Evolutionary conservation across 2,113 vertebrate genomes (phyloP), one percentile per base, ranked within the genome.

Genomic region (Camelus bactrianus): DNA sequence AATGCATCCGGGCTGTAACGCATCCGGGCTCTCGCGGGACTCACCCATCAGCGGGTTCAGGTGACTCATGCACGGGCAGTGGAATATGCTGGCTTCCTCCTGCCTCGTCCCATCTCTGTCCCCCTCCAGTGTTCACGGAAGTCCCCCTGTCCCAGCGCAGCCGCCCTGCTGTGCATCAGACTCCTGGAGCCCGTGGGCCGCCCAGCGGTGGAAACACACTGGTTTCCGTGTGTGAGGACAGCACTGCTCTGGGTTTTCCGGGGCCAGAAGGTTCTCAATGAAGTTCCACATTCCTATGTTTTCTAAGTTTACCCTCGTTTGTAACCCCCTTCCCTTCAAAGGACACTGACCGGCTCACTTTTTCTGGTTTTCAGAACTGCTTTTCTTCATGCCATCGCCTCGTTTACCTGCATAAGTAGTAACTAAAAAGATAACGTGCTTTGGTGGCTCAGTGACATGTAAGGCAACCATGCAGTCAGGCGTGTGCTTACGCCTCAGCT

Each of bases 61-160:
- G 1, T 35, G 67, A 52, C 26, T 76, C 86, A 12, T 30, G 7
- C 6, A 60, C n/a, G 38, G 48, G 20, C 12, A 26, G 30, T 17
- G 10, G 5, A 15, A 26, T 35, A 4, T 19, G 30, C 30, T 16
- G 4, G 30, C 70, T 48, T 13, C 3, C n/a, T 48, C 30, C 38
- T n/a, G 28, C 12, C 30, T 48, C 20, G 6, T 22, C 38, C 52
- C 38, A 8, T n/a, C 73, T 62, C 54, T n/a, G 20, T 32, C 56
- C 17, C 32, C 17, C 1, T 5, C 28, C 11, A 8, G 15, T 62
- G 52, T 35, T 75, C 42, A 2, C 14, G 26, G 35, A 28, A 6
- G 5, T 22, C 50, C 28, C 24, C 50, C 26, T 1, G 24, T 19
- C n/a, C 35, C 1, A 1, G 32, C 1, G 3, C 16, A 15, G 16